A percentile compares a stretch with the other conserved stretches of the same genome.
phyloP scores from a whole-genome alignment of 2,888 invertebrate genomes.

The Xylota sylvarum region DNA sequence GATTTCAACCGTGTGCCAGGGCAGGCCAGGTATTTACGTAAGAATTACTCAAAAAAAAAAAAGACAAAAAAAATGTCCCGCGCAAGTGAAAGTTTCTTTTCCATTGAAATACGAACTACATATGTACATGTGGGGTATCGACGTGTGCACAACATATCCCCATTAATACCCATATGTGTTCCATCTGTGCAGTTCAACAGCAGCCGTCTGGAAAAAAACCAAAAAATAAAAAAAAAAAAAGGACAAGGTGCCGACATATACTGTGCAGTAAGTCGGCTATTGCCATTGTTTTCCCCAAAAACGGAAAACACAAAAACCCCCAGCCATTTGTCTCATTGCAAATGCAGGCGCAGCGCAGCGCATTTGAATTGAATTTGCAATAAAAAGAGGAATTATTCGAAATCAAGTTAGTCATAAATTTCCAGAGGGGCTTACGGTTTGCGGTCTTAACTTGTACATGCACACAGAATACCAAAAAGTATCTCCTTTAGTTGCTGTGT shows the following conservation, averaged over 20 bases:
- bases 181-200: slow-evolving; percentile 8
- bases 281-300: slow-evolving; percentile 68
- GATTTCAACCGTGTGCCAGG: slow-evolving; percentile 40
- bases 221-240: background rate
- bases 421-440: slow-evolving; percentile 39
- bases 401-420: slow-evolving; percentile 61
- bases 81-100: slow-evolving; percentile 72
- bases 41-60: slow-evolving; percentile 40
- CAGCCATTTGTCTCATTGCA: slow-evolving; percentile 58
- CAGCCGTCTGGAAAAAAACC: slow-evolving; percentile 9
- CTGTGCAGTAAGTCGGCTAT: slow-evolving; percentile 9
- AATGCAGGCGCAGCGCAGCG: slow-evolving; percentile 43
- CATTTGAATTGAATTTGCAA: slow-evolving; percentile 65
- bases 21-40: slow-evolving; percentile 54
- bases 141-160: slow-evolving; percentile 4
- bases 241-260: background rate
- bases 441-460: background rate
- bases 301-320: slow-evolving; percentile 24
- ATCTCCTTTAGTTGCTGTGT: slow-evolving; percentile 20
- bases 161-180: slow-evolving; percentile 9
- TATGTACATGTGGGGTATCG: slow-evolving; percentile 1
- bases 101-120: slow-evolving; percentile 18
- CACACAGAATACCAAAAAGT: slow-evolving; percentile 26
- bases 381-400: slow-evolving; percentile 47
- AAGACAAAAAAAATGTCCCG: slow-evolving; percentile 52